Evolutionary conservation across 2,797 vertebrate species (phyloP).

Genomic region (Oreortyx pictus): DNA sequence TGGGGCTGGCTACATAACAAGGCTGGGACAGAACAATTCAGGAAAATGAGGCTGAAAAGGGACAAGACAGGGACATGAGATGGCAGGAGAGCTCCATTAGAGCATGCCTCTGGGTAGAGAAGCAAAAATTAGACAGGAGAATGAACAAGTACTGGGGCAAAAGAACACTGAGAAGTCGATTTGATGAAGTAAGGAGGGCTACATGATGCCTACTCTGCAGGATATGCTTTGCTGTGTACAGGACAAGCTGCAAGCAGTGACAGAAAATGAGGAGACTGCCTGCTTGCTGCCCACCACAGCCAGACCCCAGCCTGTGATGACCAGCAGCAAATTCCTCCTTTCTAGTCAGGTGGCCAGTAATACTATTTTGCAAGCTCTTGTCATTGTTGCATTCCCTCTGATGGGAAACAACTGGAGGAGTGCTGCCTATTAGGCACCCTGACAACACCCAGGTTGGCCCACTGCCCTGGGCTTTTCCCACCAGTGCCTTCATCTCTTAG

Average conservation of each 20-base stretch:
- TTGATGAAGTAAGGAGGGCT: not conserved
- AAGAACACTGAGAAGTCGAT: not conserved
- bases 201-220: not conserved
- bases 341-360: accelerated
- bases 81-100: not conserved
- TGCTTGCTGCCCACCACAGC: not conserved
- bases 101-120: not conserved
- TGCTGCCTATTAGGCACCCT: not conserved
- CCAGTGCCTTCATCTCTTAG: not conserved
- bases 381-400: no score
- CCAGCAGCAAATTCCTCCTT: not conserved
- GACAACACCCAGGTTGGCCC: not conserved
- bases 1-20: not conserved
- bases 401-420: not conserved
- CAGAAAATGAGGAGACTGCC: not conserved
- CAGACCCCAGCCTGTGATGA: not conserved
- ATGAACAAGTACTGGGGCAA: not conserved
- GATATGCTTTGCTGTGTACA: not conserved
- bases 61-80: accelerated
- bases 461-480: not conserved
- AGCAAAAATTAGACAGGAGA: not conserved
- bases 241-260: not conserved
- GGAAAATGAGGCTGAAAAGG: not conserved
- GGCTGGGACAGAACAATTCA: not conserved
- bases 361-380: not conserved